A percentile compares a stretch with the other conserved stretches of the same genome.
Conservation (phyloP, 2,113 vertebrate species). For the Oryzias javanicus region DNA sequence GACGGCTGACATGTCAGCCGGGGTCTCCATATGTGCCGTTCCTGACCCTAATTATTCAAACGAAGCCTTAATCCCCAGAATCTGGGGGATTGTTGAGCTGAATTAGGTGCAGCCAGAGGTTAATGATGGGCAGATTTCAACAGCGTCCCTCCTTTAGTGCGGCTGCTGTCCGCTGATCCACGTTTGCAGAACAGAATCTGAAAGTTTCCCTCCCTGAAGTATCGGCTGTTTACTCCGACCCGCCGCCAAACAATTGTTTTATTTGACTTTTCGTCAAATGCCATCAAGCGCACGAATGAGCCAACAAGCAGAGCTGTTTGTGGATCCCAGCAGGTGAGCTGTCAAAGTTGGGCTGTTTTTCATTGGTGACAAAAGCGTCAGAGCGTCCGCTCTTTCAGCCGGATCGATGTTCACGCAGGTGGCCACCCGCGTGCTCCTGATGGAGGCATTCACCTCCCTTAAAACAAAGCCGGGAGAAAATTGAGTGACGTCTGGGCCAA, state of each 20-base stretch:
- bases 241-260: slow-evolving; percentile 7
- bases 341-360: slow-evolving; percentile 50
- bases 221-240: slow-evolving; percentile 10
- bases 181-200: neutral
- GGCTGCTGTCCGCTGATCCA: slow-evolving; percentile 36
- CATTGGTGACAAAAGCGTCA: slow-evolving; percentile 43
- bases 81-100: slow-evolving; percentile 63
- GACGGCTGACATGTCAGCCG: slow-evolving; percentile 43
- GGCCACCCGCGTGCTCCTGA: slow-evolving; percentile 66
- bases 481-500: slow-evolving; percentile 25
- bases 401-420: slow-evolving; percentile 64
- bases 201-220: slow-evolving; percentile 22
- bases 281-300: slow-evolving; percentile 13
- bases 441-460: slow-evolving; percentile 47
- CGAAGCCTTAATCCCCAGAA: slow-evolving; percentile 71
- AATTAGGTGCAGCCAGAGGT: slow-evolving; percentile 72
- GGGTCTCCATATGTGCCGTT: slow-evolving; percentile 47
- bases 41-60: slow-evolving; percentile 79
- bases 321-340: slow-evolving; percentile 39
- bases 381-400: slow-evolving; percentile 40
- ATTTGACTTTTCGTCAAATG: slow-evolving; percentile 15
- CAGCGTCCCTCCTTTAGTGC: slow-evolving; percentile 40
- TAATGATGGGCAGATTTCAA: slow-evolving; percentile 73
- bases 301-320: slow-evolving; percentile 22
- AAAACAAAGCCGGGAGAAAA: slow-evolving; percentile 51